Evolutionary conservation across 1,140 invertebrate genomes (phyloP), one percentile per base, ranked within the genome.

Genomic region (Drosophila athabasca): DNA sequence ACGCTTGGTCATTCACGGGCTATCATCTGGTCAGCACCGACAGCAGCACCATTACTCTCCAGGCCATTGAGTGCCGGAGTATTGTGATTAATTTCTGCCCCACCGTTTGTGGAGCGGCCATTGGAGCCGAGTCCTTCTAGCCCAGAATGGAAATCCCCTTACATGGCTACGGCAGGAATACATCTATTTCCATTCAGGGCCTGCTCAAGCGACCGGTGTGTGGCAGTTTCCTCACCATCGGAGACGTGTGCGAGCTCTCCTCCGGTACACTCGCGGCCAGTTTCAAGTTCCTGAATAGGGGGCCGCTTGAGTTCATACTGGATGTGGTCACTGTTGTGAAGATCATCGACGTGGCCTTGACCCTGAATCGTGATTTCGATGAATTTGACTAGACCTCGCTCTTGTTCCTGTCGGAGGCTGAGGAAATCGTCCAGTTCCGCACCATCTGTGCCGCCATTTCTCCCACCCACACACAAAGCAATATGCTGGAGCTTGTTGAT

Each of bases 71-170:
- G 41, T 92, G 91, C 51, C 90, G 84, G 0, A 74, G 79, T 11
- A 90, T 92, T 44, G 54, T 59, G 26, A 69, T 91, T 7, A 90
- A 73, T 44, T 92, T 92, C 41, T 91, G 91, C 64, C 91, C 91
- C 5, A 92, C 90, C 0, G 79, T 91, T 0, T 79, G 79, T 43
- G 91, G 91, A 13, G 79, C 75, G 0, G 91, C 91, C 3, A 61
- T 90, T 39, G 91, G 91, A 9, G 61, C 77, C 1, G 55, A 91
- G 2, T 71, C 70, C 2, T 92, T 92, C 8, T 79, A 88, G 24
- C 65, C 82, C 2, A 70, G 51, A 1, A 60, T 74, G 53, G 68
- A 79, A 45, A 83, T 78, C 8, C 79, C 80, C 0, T 48, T 91
- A 3, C 91, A 82, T 43, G 91, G 79, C 3, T 92, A 90, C 54